These are phyloP conservation scores for Amphilophus citrinellus DNA, from an alignment of 2,113 vertebrate species.

Conservation along the genomic window DNA sequence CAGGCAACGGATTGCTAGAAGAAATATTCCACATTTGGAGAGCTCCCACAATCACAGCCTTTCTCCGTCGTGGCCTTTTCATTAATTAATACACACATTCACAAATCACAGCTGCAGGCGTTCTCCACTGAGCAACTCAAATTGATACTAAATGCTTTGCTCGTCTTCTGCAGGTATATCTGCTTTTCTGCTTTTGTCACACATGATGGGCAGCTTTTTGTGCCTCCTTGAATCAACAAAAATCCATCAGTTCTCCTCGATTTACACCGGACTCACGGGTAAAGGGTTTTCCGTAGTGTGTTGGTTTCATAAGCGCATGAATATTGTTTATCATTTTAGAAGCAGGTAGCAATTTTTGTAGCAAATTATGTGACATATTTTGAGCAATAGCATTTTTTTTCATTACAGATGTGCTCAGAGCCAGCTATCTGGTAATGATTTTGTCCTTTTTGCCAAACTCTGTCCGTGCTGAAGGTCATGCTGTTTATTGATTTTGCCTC, in stretches of 20 bases:
- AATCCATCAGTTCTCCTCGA: constrained; percentile 10
- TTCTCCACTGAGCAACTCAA: background rate
- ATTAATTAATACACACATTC: constrained; percentile 1
- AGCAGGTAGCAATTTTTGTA: background rate
- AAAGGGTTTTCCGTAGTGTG: constrained; percentile 9
- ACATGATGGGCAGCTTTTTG: background rate
- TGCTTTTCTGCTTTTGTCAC: background rate
- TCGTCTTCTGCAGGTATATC: background rate
- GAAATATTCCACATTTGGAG: constrained; percentile 1
- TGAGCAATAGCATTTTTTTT: constrained; percentile 9
- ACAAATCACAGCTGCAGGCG: constrained; percentile 10
- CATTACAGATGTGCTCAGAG: constrained; percentile 9
- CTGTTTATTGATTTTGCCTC: constrained; percentile 42
- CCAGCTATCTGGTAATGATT: constrained; percentile 30
- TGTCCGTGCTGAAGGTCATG: constrained; percentile 44
- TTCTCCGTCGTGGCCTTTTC: background rate
- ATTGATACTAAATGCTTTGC: background rate
- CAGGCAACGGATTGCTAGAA: background rate
- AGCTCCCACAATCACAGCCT: background rate
- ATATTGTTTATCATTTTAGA: constrained; percentile 2
- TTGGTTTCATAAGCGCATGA: constrained; percentile 3
- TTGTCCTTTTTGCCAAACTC: constrained; percentile 29
- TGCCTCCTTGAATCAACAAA: background rate
- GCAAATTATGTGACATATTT: background rate
- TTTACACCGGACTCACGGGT: background rate